Percentiles rank a stretch among this genome's conserved stretches.
Evolutionary conservation across 2,888 invertebrate genomes (phyloP).

Genomic region (Tribolium freemani): DNA sequence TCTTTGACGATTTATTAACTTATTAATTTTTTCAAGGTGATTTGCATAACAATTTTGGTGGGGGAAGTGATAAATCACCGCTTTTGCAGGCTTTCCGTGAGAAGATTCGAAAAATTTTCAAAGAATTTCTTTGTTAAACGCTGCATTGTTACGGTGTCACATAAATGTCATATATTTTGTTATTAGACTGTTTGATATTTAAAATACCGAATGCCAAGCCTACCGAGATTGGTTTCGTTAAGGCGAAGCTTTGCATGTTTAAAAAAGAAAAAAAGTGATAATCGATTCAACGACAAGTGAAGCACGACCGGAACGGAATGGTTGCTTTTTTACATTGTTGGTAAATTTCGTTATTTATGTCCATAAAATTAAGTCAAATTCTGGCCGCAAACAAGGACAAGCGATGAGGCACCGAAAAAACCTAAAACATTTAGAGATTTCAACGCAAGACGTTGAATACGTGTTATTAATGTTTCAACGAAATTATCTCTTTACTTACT

Average conservation of each 20-base stretch:
- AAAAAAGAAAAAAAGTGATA: not conserved
- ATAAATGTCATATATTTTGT: not conserved
- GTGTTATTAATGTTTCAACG: too few relatives aligned
- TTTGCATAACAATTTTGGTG: not conserved
- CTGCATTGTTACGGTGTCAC: not conserved
- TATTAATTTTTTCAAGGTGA: not conserved
- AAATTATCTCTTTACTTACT: too few relatives aligned
- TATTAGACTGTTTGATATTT: not conserved
- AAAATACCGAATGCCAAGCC: not conserved
- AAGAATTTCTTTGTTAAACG: too few relatives aligned
- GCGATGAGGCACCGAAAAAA: not conserved
- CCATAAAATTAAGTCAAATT: not conserved
- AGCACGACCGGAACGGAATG: not conserved
- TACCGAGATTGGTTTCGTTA: not conserved
- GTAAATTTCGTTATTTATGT: not conserved
- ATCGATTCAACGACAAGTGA: not conserved
- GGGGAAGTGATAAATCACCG: not conserved
- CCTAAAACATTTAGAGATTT: not conserved
- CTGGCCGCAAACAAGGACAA: not conserved
- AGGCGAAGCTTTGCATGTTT: not conserved
- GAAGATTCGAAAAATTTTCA: too few relatives aligned
- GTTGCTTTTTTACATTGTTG: not conserved
- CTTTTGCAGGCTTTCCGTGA: not conserved
- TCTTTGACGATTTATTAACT: not conserved
- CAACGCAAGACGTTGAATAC: too few relatives aligned